These are phyloP conservation scores for Pachycephus smyrnensis DNA, from an alignment of 2,888 invertebrate species.

Conservation along the genomic window DNA sequence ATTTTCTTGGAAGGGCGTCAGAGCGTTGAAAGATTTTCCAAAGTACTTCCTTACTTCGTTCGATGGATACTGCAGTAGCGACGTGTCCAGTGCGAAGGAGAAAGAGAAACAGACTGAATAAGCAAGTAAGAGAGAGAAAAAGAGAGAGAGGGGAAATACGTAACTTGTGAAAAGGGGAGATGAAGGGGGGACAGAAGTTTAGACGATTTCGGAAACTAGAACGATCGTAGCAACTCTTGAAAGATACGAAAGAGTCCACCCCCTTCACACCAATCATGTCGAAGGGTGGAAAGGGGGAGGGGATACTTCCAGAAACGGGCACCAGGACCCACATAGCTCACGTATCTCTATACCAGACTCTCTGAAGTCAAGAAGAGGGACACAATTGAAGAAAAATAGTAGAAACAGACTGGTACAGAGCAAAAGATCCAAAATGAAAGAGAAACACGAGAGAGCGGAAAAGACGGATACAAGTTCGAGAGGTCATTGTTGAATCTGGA, in stretches of 20 bases:
- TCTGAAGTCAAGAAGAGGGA: not conserved
- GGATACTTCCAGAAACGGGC: not conserved
- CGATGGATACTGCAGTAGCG: not conserved
- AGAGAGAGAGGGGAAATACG: not conserved
- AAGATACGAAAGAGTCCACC: not conserved
- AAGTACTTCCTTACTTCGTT: not conserved
- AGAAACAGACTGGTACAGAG: not conserved
- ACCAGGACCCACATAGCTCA: not conserved
- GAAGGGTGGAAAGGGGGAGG: not conserved
- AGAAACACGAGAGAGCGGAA: not conserved
- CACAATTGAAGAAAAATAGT: not conserved
- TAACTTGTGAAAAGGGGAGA: not conserved
- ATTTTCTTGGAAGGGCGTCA: not conserved
- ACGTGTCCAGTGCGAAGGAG: not conserved
- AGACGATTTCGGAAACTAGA: not conserved
- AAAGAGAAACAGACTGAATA: not conserved
- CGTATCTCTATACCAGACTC: not conserved
- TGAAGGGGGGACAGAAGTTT: not conserved
- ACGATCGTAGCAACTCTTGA: not conserved
- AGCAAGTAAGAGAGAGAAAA: not conserved
- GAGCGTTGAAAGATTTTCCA: not conserved
- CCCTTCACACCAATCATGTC: not conserved
- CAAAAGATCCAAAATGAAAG: not conserved
- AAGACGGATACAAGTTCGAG: not conserved
- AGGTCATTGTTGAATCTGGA: not conserved